A percentile compares a stretch with the other conserved stretches of the same genome.
Evolutionary conservation across 2,888 invertebrate genomes (phyloP).

Genomic region (Pristionchus entomophagus): DNA sequence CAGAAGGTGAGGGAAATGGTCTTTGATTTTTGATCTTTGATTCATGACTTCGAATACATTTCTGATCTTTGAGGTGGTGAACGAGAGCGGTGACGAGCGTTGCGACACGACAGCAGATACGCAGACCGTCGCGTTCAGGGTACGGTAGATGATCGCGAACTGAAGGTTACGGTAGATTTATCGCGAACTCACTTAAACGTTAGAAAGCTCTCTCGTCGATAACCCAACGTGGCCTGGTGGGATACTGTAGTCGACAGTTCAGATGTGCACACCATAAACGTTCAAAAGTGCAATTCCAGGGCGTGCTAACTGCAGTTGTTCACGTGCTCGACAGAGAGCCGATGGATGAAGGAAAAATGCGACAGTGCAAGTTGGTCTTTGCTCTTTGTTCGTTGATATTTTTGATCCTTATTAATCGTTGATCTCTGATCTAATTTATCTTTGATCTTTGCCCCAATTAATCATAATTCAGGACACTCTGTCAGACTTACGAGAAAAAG

Average conservation of each 20-base stretch:
- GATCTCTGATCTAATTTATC: neutral
- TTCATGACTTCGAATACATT: no score
- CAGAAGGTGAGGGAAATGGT: slow-evolving; percentile 30
- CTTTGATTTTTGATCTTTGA: no score
- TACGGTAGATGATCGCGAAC: neutral
- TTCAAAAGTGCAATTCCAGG: slow-evolving; percentile 34
- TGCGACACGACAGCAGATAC: slow-evolving; percentile 32
- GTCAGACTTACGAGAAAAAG: slow-evolving; percentile 49
- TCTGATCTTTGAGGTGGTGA: slow-evolving; percentile 28
- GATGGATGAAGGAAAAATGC: slow-evolving; percentile 36
- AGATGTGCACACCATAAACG: slow-evolving; percentile 54
- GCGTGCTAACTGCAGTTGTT: slow-evolving; percentile 57
- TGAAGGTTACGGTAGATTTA: slow-evolving; percentile 15
- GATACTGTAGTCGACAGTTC: neutral
- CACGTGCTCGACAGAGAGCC: slow-evolving; percentile 54
- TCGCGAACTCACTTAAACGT: no score
- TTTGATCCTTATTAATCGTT: neutral
- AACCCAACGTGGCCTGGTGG: neutral
- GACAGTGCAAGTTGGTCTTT: slow-evolving; percentile 50
- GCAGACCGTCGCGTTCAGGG: slow-evolving; percentile 39
- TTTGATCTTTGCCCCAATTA: no score
- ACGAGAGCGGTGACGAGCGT: slow-evolving; percentile 39
- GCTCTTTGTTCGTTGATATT: neutral
- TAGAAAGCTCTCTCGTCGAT: neutral
- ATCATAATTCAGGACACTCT: slow-evolving; percentile 49